These are phyloP conservation scores for Poecilus cupreus DNA, from an alignment of 2,888 invertebrate genomes.

Conservation along the genomic window DNA sequence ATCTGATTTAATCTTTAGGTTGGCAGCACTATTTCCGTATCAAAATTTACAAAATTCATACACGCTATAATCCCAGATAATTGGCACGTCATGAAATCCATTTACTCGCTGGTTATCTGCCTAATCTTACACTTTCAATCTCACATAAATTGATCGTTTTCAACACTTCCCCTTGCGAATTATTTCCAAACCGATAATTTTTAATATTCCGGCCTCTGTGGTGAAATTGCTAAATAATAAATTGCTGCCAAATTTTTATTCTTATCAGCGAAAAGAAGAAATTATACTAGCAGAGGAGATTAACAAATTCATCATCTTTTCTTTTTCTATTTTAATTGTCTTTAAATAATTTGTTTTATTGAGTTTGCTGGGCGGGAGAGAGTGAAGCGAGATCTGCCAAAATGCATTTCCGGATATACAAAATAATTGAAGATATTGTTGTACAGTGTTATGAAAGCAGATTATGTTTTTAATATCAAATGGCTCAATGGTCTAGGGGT, in stretches of 20 bases:
- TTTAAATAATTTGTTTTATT: too few species aligned
- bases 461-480: too few species aligned
- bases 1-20: not conserved
- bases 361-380: too few species aligned
- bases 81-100: constrained; percentile 38
- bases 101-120: constrained; percentile 25
- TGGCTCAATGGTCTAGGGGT: constrained; percentile 74
- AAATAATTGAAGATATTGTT: too few species aligned
- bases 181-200: constrained; percentile 23
- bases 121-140: constrained; percentile 31
- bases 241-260: not conserved
- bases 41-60: constrained; percentile 22
- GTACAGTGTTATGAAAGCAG: too few species aligned
- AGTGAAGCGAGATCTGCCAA: too few species aligned
- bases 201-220: not conserved
- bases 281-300: too few species aligned
- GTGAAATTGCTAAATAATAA: not conserved
- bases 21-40: constrained; percentile 19
- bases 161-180: constrained; percentile 1
- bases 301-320: too few species aligned
- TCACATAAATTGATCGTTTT: constrained; percentile 27
- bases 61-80: constrained; percentile 39
- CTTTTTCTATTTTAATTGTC: too few species aligned
- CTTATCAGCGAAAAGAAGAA: too few species aligned
- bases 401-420: too few species aligned